Conservation (phyloP, 2,113 vertebrate genomes). For the Varanus komodoensis region DNA sequence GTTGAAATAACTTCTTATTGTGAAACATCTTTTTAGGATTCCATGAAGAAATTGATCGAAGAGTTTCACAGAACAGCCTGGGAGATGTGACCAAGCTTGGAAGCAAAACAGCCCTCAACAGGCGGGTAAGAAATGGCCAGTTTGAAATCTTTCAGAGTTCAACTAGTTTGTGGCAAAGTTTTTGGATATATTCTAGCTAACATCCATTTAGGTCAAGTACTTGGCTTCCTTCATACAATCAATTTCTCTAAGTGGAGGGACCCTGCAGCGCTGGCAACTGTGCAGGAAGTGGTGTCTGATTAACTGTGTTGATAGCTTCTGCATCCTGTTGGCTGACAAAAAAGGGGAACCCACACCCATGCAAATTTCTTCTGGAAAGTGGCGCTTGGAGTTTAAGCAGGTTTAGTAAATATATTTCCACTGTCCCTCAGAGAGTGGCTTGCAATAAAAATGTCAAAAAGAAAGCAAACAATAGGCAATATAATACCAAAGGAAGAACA, state of each 20-base stretch:
- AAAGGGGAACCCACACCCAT: not conserved
- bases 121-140: conserved; percentile 84
- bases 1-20: not conserved
- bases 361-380: not conserved
- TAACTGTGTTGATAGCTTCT: not conserved
- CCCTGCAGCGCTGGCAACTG: not conserved
- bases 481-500: too few species aligned
- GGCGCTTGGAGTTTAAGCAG: not conserved
- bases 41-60: conserved; percentile 89
- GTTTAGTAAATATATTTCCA: not conserved
- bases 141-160: not conserved
- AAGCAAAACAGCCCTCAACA: conserved; percentile 91
- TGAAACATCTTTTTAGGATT: conserved; percentile 74
- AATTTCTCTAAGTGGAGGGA: not conserved
- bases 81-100: conserved; percentile 91
- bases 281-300: not conserved
- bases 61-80: conserved; percentile 89
- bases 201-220: not conserved
- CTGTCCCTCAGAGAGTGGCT: not conserved
- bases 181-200: not conserved
- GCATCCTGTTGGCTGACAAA: not conserved
- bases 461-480: not conserved
- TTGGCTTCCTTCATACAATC: not conserved
- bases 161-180: not conserved
- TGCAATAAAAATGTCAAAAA: not conserved